Evolutionary conservation across 2,888 invertebrate species (phyloP), one percentile per base, ranked within the genome.

Genomic region (Xylota sylvarum): DNA sequence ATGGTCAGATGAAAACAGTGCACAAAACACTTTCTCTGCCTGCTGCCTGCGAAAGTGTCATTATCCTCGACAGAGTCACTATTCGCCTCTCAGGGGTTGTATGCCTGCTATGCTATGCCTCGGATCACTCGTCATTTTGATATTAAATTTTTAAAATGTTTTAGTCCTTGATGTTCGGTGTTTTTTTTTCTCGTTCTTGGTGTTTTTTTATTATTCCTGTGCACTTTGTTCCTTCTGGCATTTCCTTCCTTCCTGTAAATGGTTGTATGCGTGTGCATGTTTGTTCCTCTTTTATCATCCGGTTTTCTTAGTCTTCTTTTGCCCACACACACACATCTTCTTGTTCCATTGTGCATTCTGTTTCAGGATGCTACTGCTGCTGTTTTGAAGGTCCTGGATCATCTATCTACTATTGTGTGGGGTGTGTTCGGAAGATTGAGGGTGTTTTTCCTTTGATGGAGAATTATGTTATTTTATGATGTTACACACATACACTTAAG

Each of bases 131-230:
- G 52, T 85, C 80, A 76, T 85, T 64, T 80, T 12, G 35, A 76
- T 76, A 80, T 70, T 76, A 84, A 80, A 74, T 84, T 84, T 85
- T 80, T 76, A 80, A 85, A 85, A 85, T 76, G 60, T 80, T 85
- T 80, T 80, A 55, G 52, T 79, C 67, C 79, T 48, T 48, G 40
- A 79, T 73, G 78, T 6, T 35, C 2, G 1, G 23, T 23, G 23
- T 14, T 43, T 43, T 60, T 40, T 50, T 50, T 32, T 55, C 17
- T 37, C 37, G 9, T 19, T 2, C 17, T n/a, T 19, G 9, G 55
- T 60, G 48, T 69, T 46, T 37, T 48, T 69, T 60, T 76, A 60
- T 65, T 67, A 60, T 65, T 67, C 23, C 52, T 79, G 35, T 79
- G 84, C 73, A 79, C 64, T 74, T 74, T 64, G 74, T 74, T 74